Conservation (phyloP, 2,797 vertebrate genomes). For the Myiotriccus ornatus region DNA sequence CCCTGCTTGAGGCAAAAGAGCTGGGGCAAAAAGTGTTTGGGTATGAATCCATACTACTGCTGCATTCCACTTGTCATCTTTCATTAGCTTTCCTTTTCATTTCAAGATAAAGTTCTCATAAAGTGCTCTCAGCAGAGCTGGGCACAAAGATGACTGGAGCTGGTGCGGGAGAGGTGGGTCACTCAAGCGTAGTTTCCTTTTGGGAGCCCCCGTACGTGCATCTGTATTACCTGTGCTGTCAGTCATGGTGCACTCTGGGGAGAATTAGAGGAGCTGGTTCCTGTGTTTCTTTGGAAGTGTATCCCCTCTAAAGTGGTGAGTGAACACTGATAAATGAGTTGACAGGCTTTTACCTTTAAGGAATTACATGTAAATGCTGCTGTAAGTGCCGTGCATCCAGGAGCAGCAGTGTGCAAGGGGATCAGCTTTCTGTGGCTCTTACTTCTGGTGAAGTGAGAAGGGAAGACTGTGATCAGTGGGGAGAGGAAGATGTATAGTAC, state of each 20-base stretch:
- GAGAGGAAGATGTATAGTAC: neutral
- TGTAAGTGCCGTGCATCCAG: neutral
- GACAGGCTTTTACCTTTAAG: neutral
- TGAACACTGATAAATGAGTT: neutral
- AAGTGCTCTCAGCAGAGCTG: neutral
- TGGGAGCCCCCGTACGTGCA: neutral
- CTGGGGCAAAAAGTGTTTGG: neutral
- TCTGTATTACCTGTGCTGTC: neutral
- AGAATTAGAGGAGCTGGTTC: neutral
- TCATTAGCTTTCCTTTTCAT: neutral
- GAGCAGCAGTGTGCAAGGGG: neutral
- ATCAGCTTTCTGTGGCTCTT: neutral
- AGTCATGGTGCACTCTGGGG: neutral
- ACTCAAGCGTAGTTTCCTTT: neutral
- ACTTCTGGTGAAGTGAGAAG: neutral
- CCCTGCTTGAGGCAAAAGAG: neutral
- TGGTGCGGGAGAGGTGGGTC: neutral
- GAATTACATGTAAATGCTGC: neutral
- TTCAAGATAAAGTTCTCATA: neutral
- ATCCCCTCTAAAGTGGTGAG: neutral
- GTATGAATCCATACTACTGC: neutral
- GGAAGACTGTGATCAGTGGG: accelerated
- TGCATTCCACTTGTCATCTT: neutral
- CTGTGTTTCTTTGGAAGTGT: neutral
- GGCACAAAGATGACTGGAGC: neutral